These are phyloP conservation scores for Tautogolabrus adspersus DNA, from an alignment of 2,113 vertebrate genomes.

Conservation along the genomic window DNA sequence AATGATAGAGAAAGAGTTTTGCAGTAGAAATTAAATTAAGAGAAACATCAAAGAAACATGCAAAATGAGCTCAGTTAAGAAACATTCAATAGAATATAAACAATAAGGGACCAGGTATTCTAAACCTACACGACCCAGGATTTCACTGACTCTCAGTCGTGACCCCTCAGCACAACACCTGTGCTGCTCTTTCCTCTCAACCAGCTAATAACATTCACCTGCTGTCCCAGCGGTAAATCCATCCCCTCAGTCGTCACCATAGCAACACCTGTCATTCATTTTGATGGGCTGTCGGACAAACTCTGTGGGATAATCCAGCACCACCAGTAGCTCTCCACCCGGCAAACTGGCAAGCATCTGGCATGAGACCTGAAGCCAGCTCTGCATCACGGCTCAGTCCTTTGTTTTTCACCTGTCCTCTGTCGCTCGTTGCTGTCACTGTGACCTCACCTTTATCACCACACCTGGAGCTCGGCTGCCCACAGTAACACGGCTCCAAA, in stretches of 20 bases:
- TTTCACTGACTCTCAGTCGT: background rate
- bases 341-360: constrained; percentile 16
- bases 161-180: background rate
- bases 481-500: background rate
- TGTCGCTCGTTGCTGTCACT: background rate
- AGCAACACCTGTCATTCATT: constrained; percentile 61
- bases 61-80: no score
- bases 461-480: constrained; percentile 16
- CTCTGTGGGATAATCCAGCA: constrained; percentile 53
- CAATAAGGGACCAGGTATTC: no score
- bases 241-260: constrained; percentile 50
- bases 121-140: no score
- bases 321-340: constrained; percentile 5
- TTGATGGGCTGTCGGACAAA: constrained; percentile 62
- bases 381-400: constrained; percentile 3
- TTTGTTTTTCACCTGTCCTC: constrained; percentile 29
- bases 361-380: constrained; percentile 42
- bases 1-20: no score
- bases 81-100: no score
- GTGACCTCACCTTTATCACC: background rate
- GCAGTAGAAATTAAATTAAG: no score
- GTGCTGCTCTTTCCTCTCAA: constrained; percentile 1
- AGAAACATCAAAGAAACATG: no score
- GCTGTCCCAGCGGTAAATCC: constrained; percentile 53
- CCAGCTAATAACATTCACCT: constrained; percentile 49